These are phyloP conservation scores for Eutolmus rufibarbis DNA, from an alignment of 2,888 invertebrate genomes.

Conservation along the genomic window DNA sequence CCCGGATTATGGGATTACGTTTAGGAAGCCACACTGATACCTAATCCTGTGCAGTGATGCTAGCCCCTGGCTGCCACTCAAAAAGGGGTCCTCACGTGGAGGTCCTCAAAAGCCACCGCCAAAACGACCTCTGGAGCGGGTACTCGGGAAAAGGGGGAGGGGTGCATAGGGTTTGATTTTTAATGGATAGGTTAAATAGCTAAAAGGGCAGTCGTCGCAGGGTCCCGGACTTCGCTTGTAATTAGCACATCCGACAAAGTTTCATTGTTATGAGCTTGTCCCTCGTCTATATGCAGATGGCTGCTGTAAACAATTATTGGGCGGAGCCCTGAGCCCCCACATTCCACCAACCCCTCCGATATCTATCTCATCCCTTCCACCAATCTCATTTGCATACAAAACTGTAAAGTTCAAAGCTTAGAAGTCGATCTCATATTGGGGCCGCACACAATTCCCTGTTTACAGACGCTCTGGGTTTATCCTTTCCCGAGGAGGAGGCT, in stretches of 20 bases:
- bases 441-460: slow-evolving; percentile 2
- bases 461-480: background rate
- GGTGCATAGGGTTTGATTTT: background rate
- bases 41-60: slow-evolving; percentile 12
- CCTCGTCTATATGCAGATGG: slow-evolving; percentile 22
- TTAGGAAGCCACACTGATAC: slow-evolving; percentile 37
- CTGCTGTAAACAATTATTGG: slow-evolving; percentile 37
- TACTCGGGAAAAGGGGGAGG: background rate
- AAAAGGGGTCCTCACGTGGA: background rate
- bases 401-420: slow-evolving; percentile 39
- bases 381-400: slow-evolving; percentile 35
- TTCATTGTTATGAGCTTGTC: slow-evolving; percentile 24
- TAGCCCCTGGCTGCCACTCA: background rate
- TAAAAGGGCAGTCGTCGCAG: background rate
- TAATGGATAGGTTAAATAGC: slow-evolving; percentile 28
- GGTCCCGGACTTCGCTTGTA: background rate
- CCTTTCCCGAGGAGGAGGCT: background rate
- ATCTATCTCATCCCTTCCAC: background rate
- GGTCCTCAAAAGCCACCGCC: background rate
- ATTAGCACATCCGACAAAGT: slow-evolving; percentile 36
- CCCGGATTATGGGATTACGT: slow-evolving; percentile 28
- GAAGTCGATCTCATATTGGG: slow-evolving; percentile 23
- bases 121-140: background rate
- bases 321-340: background rate
- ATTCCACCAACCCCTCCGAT: background rate